A percentile compares a stretch with the other conserved stretches of the same genome.
Conservation (phyloP, 2,113 vertebrate genomes). For the Delphinus delphis region DNA sequence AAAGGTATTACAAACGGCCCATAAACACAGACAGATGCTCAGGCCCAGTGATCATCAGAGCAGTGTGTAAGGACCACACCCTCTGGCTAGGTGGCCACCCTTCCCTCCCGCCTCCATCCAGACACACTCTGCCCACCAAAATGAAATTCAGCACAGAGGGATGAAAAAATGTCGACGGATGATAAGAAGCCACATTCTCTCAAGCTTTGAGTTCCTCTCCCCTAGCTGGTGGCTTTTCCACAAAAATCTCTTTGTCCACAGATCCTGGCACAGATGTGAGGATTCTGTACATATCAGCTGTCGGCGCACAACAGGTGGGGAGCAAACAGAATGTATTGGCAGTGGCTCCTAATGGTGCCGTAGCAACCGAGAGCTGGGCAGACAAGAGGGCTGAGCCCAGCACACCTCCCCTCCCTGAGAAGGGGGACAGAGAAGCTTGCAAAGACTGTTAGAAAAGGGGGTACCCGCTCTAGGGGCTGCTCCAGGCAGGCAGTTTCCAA, state of each 20-base stretch:
- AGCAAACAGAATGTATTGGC: constrained; percentile 29
- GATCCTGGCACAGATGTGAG: background rate
- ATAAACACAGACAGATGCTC: background rate
- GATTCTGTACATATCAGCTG: background rate
- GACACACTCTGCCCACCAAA: background rate
- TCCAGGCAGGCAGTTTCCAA: background rate
- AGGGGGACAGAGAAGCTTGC: background rate
- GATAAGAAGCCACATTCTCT: background rate
- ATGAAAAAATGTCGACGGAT: background rate
- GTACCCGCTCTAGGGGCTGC: background rate
- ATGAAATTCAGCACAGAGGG: background rate
- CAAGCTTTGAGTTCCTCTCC: background rate
- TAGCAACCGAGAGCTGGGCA: background rate
- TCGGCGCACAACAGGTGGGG: background rate
- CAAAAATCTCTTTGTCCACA: background rate
- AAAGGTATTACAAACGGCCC: background rate
- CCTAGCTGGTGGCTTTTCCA: background rate
- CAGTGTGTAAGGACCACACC: fast-evolving
- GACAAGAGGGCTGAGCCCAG: background rate
- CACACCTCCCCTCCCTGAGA: fast-evolving
- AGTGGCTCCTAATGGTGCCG: background rate
- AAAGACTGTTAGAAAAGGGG: background rate
- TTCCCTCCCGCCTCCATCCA: background rate
- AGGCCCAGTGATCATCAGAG: background rate
- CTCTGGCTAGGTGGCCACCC: background rate